A percentile compares a stretch with the other conserved stretches of the same genome.
Evolutionary conservation across 2,113 vertebrate species (phyloP).

Genomic region (Climacteris rufus): DNA sequence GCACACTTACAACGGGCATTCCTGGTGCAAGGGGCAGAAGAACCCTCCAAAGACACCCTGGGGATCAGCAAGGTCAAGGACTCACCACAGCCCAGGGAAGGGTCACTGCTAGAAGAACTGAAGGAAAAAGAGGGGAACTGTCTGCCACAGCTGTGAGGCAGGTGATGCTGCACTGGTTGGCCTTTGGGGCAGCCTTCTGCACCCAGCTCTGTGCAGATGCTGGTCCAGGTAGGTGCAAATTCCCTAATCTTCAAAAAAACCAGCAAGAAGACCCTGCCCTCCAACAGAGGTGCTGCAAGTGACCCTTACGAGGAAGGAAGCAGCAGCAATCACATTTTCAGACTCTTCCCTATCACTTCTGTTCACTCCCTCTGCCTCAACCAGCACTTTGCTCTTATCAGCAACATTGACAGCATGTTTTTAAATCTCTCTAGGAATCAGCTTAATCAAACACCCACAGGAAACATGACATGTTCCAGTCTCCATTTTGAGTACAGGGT

Average conservation of each 20-base stretch:
- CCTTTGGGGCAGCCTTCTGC: neutral
- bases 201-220: neutral
- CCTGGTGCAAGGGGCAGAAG: neutral
- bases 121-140: neutral
- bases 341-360: neutral
- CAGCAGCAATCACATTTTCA: neutral
- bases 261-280: neutral
- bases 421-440: neutral
- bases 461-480: neutral
- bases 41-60: neutral
- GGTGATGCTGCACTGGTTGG: accelerated
- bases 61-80: neutral
- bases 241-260: neutral
- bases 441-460: neutral
- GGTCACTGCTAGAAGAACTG: neutral
- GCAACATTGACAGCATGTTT: neutral
- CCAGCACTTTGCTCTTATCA: neutral
- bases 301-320: neutral
- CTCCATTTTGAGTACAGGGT: neutral
- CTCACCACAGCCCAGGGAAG: neutral
- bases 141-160: neutral
- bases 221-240: neutral
- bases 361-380: neutral
- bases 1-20: neutral
- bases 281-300: neutral